Percentiles rank a stretch among this genome's conserved stretches.
Evolutionary conservation across 2,113 vertebrate species (phyloP).

Genomic region (Eulacestoma nigropectus): DNA sequence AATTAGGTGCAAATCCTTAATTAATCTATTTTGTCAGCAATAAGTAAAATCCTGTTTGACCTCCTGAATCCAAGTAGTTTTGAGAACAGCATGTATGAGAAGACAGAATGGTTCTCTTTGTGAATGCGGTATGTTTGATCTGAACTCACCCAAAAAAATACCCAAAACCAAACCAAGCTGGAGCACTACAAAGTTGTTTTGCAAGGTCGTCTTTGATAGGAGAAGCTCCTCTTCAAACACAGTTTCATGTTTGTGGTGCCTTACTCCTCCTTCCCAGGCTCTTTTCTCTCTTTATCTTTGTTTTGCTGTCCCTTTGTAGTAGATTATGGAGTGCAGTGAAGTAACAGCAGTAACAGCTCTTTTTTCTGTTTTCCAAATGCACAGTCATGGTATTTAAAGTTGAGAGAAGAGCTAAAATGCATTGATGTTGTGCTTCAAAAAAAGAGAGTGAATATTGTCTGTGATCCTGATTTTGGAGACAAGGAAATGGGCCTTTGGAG

Average conservation of each 20-base stretch:
- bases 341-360: neutral
- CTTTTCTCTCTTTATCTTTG: slow-evolving; percentile 16
- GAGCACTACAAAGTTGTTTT: neutral
- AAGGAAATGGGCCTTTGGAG: neutral
- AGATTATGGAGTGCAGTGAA: neutral
- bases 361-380: neutral
- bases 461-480: neutral
- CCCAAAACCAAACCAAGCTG: neutral
- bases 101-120: neutral
- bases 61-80: neutral
- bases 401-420: neutral
- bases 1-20: slow-evolving; percentile 5
- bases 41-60: slow-evolving; percentile 4
- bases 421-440: neutral
- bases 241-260: neutral
- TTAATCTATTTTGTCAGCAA: slow-evolving; percentile 26
- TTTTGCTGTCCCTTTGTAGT: neutral
- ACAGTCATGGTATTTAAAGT: neutral
- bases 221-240: neutral
- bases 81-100: neutral
- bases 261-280: neutral
- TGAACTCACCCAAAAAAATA: neutral
- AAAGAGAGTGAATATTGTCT: neutral
- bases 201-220: neutral
- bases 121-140: neutral